A percentile compares a stretch with the other conserved stretches of the same genome.
Evolutionary conservation across 2,797 vertebrate genomes (phyloP).

Genomic region (Danio tinwini): DNA sequence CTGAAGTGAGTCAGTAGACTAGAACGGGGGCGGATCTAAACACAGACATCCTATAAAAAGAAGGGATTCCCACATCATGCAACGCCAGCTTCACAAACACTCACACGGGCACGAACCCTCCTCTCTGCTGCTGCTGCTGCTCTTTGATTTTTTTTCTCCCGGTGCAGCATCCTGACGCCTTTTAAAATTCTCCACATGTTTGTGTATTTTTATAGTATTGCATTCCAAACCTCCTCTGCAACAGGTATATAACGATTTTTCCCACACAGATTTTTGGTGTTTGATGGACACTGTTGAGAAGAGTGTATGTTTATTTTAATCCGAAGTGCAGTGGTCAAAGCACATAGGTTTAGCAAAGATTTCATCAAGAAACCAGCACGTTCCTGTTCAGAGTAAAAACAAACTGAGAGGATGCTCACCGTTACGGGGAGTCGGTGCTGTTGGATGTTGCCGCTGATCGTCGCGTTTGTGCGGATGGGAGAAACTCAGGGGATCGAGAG

Average conservation of each 20-base stretch:
- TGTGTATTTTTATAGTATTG: neutral
- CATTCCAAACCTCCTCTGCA: no score
- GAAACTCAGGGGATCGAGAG: slow-evolving; percentile 83
- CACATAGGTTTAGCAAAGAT: slow-evolving; percentile 4
- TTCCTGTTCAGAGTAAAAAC: neutral
- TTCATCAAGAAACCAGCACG: neutral
- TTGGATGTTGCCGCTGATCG: slow-evolving; percentile 85
- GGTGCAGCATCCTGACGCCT: slow-evolving; percentile 4
- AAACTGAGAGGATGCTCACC: slow-evolving; percentile 80
- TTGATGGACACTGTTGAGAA: slow-evolving; percentile 39
- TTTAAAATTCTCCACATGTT: neutral
- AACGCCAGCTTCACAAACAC: slow-evolving; percentile 66
- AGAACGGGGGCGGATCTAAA: no score
- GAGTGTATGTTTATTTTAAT: slow-evolving; percentile 28
- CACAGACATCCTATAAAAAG: slow-evolving; percentile 75
- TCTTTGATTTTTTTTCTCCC: neutral
- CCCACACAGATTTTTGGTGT: neutral
- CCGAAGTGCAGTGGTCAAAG: neutral
- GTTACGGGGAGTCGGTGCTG: slow-evolving; percentile 82
- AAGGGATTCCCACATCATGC: slow-evolving; percentile 79
- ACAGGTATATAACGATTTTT: neutral
- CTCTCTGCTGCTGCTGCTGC: slow-evolving; percentile 15
- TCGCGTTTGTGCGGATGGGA: slow-evolving; percentile 85
- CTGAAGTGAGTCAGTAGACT: no score
- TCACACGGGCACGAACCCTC: slow-evolving; percentile 61